Evolutionary conservation across 2,797 vertebrate genomes (phyloP), one percentile per base, ranked within the genome.

Genomic region (Coregonus sp.): DNA sequence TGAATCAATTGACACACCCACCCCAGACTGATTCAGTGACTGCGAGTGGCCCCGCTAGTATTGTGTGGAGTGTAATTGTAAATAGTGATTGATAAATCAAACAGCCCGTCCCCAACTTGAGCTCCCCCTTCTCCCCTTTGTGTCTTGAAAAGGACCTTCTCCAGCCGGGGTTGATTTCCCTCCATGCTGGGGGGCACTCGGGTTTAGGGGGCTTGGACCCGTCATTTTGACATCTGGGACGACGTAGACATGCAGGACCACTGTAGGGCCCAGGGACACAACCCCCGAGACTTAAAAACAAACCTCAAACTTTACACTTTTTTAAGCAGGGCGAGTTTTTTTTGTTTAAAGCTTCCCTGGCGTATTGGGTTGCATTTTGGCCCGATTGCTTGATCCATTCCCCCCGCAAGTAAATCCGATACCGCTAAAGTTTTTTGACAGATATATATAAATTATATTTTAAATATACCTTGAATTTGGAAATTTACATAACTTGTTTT

Each of bases 151-250:
- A n/a, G n/a, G 79, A 99, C 97, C 91, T 97, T 99, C 93, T 99
- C 98, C 91, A 99, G 92, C 92, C 98, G 0, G 98, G 98, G 90
- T 98, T 99, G 94, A 99, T n/a, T 99, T 91, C 98, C 97, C 93
- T 99, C 98, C 90, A 98, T 98, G 89, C 95, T 99, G 94, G 96
- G 98, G 85, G 97, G 95, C 35, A 98, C 96, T 90, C 97, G 95
- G 82, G 97, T 97, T 96, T 94, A 78, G 95, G 92, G 78, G 97
- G 95, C 94, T 98, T 99, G 89, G 97, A 97, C 93, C 95, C 52
- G 96, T 95, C 93, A 97, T 95, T 94, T 98, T 90, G 97, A 95
- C 95, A 97, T 96, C 90, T 97, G 96, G 84, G 95, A 91, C 75
- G 97, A 95, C 94, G 96, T 96, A 82, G 97, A 96, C 92, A 97